Evolutionary conservation across 1,140 invertebrate species (phyloP).

Genomic region (Drosophila melanica): DNA sequence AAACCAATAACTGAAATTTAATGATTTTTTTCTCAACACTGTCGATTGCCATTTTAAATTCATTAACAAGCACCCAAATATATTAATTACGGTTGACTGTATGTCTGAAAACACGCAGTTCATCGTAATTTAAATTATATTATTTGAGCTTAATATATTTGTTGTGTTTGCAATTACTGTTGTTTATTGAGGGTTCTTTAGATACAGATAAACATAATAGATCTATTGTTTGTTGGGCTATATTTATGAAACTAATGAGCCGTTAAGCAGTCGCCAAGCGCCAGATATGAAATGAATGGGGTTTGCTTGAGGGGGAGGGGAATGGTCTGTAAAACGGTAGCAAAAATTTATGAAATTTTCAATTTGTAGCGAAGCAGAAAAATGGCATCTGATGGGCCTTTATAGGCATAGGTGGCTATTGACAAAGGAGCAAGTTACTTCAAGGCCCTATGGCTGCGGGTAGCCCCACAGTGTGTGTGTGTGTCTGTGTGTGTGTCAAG

Average conservation of each 20-base stretch:
- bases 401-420: constrained; percentile 50
- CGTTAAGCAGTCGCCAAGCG: constrained; percentile 34
- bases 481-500: constrained; percentile 30
- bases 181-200: background rate
- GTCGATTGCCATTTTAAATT: no score
- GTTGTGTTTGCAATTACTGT: background rate
- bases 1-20: no score
- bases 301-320: background rate
- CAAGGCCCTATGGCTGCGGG: constrained; percentile 44
- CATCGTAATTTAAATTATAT: background rate
- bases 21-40: no score
- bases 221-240: constrained; percentile 26
- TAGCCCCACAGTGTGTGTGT: constrained; percentile 11
- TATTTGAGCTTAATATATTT: background rate
- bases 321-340: constrained; percentile 20
- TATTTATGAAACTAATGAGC: constrained; percentile 65
- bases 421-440: constrained; percentile 51
- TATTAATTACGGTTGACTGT: no score
- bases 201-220: constrained; percentile 6
- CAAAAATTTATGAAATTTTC: constrained; percentile 56
- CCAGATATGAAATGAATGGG: constrained; percentile 35
- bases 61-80: no score
- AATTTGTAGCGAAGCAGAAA: constrained; percentile 62
- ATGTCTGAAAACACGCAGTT: no score
- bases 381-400: constrained; percentile 59